phyloP scores from a whole-genome alignment of 2,888 invertebrate genomes.

The Barypeithes pellucidus region DNA sequence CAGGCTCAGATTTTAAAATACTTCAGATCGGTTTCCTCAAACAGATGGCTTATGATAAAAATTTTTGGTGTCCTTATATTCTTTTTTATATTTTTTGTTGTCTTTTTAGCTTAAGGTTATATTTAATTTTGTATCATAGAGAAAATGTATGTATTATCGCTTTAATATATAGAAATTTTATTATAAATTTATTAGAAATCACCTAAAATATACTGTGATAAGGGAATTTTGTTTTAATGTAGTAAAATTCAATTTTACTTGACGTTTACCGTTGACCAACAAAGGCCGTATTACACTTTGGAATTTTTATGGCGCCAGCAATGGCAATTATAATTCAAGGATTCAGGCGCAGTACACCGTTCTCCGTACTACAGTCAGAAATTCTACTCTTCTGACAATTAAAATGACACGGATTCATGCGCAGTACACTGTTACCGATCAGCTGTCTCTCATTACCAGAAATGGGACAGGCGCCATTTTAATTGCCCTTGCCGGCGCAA shows the following conservation, averaged over 20 bases:
- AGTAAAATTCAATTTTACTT: not conserved
- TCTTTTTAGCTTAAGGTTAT: conserved; percentile 84
- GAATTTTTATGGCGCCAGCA: too few species aligned
- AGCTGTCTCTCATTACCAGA: too few species aligned
- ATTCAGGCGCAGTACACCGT: too few species aligned
- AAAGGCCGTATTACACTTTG: too few species aligned
- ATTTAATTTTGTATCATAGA: conserved; percentile 28
- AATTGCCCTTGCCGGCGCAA: too few species aligned
- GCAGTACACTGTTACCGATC: too few species aligned
- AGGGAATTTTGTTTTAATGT: conserved; percentile 12
- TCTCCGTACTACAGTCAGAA: too few species aligned
- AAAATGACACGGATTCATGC: too few species aligned
- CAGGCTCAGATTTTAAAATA: conserved; percentile 98
- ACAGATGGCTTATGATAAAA: conserved; percentile 99
- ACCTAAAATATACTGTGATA: conserved; percentile 24
- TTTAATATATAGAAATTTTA: conserved; percentile 20
- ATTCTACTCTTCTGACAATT: too few species aligned
- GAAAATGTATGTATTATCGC: conserved; percentile 22
- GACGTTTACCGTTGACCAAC: too few species aligned
- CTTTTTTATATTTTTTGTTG: conserved; percentile 99
- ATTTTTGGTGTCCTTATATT: conserved; percentile 98
- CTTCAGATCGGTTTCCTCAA: conserved; percentile 96
- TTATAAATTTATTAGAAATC: conserved; percentile 7
- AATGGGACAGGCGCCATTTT: too few species aligned
- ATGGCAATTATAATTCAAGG: too few species aligned